A percentile compares a stretch with the other conserved stretches of the same genome.
Evolutionary conservation across 1,140 invertebrate species (phyloP).

Genomic region (Prorops nasuta): DNA sequence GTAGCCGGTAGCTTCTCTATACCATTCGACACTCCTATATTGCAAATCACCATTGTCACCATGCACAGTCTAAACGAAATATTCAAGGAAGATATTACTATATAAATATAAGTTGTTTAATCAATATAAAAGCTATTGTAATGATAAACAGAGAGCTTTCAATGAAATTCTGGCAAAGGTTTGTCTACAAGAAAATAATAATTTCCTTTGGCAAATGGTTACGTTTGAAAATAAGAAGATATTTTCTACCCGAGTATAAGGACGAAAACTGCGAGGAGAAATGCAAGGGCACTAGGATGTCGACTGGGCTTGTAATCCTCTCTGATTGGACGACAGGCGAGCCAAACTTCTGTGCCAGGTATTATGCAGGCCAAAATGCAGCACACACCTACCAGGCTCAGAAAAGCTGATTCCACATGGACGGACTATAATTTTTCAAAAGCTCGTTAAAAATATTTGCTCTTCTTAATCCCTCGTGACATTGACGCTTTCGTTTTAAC

Average conservation of each 20-base stretch:
- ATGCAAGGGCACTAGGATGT: slow-evolving; percentile 38
- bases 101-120: no score
- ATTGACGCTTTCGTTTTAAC: neutral
- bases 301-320: slow-evolving; percentile 42
- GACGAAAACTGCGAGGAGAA: slow-evolving; percentile 36
- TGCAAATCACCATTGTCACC: slow-evolving; percentile 60
- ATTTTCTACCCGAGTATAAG: slow-evolving; percentile 42
- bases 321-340: slow-evolving; percentile 46
- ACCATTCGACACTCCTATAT: slow-evolving; percentile 57
- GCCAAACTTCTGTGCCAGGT: slow-evolving; percentile 49
- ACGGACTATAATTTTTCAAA: slow-evolving; percentile 32
- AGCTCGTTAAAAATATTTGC: slow-evolving; percentile 4
- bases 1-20: slow-evolving; percentile 58
- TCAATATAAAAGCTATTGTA: no score
- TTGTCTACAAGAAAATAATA: no score
- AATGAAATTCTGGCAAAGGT: no score
- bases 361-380: slow-evolving; percentile 46
- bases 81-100: neutral
- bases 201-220: neutral
- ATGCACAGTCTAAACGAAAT: slow-evolving; percentile 45
- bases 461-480: neutral
- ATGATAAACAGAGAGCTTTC: no score
- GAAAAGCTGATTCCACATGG: slow-evolving; percentile 41
- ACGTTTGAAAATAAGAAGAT: neutral
- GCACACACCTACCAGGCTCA: slow-evolving; percentile 38